Percentiles rank a stretch among this genome's conserved stretches.
phyloP scores from a whole-genome alignment of 2,888 invertebrate genomes.

The Polyploca ridens region DNA sequence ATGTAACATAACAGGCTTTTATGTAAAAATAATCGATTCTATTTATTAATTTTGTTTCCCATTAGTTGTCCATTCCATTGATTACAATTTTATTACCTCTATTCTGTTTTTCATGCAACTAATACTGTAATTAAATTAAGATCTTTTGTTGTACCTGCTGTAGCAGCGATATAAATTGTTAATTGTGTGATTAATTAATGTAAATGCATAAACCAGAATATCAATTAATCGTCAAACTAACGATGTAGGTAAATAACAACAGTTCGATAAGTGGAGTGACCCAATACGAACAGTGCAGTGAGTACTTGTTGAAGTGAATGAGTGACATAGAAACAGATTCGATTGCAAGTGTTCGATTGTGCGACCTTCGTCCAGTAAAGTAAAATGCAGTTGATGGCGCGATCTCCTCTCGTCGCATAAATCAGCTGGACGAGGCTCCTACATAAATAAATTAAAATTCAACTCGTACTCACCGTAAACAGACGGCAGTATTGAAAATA shows the following conservation, averaged over 20 bases:
- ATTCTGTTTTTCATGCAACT: background rate
- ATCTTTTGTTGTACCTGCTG: background rate
- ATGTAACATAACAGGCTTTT: background rate
- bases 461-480: slow-evolving; percentile 78
- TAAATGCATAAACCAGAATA: slow-evolving; percentile 28
- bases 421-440: slow-evolving; percentile 68
- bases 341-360: slow-evolving; percentile 48
- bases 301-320: slow-evolving; percentile 23
- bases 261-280: slow-evolving; percentile 44
- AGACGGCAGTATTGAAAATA: slow-evolving; percentile 72
- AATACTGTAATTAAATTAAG: background rate
- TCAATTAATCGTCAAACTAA: slow-evolving; percentile 28
- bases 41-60: background rate
- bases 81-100: background rate
- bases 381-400: slow-evolving; percentile 68
- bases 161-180: background rate
- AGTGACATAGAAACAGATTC: slow-evolving; percentile 59
- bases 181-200: slow-evolving; percentile 24
- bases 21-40: background rate
- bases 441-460: slow-evolving; percentile 72
- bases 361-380: slow-evolving; percentile 69
- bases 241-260: slow-evolving; percentile 43
- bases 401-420: slow-evolving; percentile 69
- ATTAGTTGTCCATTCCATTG: background rate
- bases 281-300: slow-evolving; percentile 40